phyloP scores from a whole-genome alignment of 53 echinoderm and acorn worm genomes.

The Hippasteria phrygiana region DNA sequence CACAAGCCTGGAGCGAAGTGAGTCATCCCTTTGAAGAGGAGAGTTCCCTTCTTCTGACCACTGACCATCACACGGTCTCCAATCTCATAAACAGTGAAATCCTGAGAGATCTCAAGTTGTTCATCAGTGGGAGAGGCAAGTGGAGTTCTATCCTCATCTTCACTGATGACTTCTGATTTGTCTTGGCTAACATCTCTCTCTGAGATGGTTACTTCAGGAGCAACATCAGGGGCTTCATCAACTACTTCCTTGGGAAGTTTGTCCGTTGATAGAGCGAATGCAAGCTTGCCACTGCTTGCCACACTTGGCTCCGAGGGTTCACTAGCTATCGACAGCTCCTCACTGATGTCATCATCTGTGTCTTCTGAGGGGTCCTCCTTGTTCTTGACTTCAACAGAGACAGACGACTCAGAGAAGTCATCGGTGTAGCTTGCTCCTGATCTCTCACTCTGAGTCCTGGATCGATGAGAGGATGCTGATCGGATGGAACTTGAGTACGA shows the following conservation, averaged over 20 bases:
- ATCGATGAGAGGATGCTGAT: slow-evolving; percentile 66
- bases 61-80: slow-evolving; percentile 80
- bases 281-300: slow-evolving; percentile 66
- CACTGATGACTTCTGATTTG: slow-evolving; percentile 28
- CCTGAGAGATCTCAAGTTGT: slow-evolving; percentile 32
- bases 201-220: slow-evolving; percentile 40
- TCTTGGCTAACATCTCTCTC: slow-evolving; percentile 34
- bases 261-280: slow-evolving; percentile 53
- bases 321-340: slow-evolving; percentile 79
- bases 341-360: slow-evolving; percentile 95
- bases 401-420: slow-evolving; percentile 78
- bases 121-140: slow-evolving; percentile 48
- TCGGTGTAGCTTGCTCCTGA: slow-evolving; percentile 84
- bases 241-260: slow-evolving; percentile 24
- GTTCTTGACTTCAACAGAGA: slow-evolving; percentile 52
- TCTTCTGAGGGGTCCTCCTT: slow-evolving; percentile 80
- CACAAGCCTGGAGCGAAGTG: slow-evolving; percentile 77
- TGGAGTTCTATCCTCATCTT: slow-evolving; percentile 50
- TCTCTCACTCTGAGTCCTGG: slow-evolving; percentile 54
- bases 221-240: slow-evolving; percentile 25
- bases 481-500: slow-evolving; percentile 70
- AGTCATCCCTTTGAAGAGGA: slow-evolving; percentile 84
- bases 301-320: slow-evolving; percentile 75
- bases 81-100: slow-evolving; percentile 65
- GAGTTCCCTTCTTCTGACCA: slow-evolving; percentile 69